phyloP scores from a whole-genome alignment of 35 echinoderm and acorn worm genomes.

The Diadema setosum region DNA sequence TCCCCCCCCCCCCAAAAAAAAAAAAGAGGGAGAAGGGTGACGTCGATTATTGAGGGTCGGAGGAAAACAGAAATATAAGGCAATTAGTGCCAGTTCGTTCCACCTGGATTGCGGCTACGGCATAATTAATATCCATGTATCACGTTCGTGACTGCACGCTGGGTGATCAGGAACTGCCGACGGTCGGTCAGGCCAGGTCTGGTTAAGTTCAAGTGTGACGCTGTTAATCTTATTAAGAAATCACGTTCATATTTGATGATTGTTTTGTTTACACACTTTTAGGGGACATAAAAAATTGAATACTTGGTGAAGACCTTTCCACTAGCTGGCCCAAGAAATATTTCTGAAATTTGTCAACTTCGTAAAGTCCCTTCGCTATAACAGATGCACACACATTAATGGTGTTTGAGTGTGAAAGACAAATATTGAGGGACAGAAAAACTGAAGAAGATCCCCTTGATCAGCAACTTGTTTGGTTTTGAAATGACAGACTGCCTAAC shows the following conservation, averaged over 20 bases:
- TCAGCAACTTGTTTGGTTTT: no score
- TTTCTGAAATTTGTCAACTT: no score
- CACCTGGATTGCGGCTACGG: background rate
- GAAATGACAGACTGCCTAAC: no score
- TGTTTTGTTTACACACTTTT: no score
- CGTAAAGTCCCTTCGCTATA: no score
- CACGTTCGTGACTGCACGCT: constrained; percentile 24
- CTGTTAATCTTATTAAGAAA: background rate
- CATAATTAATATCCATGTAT: constrained; percentile 17
- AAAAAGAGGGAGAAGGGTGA: background rate
- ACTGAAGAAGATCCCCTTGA: no score
- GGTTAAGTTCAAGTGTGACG: constrained; percentile 10
- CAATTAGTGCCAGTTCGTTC: constrained; percentile 16
- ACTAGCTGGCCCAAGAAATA: no score
- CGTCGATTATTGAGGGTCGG: background rate
- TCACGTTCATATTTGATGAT: background rate
- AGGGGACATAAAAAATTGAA: no score
- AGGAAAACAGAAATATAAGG: constrained; percentile 1
- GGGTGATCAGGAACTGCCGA: constrained; percentile 2
- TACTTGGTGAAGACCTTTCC: no score
- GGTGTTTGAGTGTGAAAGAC: no score
- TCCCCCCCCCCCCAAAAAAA: background rate
- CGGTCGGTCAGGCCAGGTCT: background rate
- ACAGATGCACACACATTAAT: no score
- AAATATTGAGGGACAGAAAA: no score